Percentiles rank a stretch among this genome's conserved stretches.
Evolutionary conservation across 2,797 vertebrate species (phyloP).

Genomic region (Eptatretus atami): DNA sequence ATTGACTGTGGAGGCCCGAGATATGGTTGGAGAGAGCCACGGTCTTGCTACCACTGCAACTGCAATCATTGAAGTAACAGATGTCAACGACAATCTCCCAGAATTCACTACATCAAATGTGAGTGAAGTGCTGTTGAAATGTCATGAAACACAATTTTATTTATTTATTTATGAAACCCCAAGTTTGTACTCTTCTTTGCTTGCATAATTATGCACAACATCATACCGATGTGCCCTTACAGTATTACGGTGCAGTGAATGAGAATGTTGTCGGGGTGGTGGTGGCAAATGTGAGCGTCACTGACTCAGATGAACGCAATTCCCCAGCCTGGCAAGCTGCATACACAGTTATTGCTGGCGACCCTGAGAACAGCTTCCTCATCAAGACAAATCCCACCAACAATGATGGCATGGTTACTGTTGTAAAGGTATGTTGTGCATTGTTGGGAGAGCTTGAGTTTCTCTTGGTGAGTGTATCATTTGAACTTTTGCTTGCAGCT

Average conservation of each 20-base stretch:
- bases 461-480: too few species aligned
- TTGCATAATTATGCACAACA: too few species aligned
- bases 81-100: slow-evolving; percentile 75
- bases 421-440: slow-evolving; percentile 34
- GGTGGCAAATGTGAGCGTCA: slow-evolving; percentile 54
- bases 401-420: slow-evolving; percentile 64
- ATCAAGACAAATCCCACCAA: slow-evolving; percentile 44
- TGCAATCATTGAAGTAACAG: slow-evolving; percentile 49
- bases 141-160: too few species aligned
- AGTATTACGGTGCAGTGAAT: slow-evolving; percentile 55
- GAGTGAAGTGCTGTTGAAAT: slow-evolving; percentile 12
- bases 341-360: slow-evolving; percentile 62
- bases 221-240: slow-evolving; percentile 2
- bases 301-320: slow-evolving; percentile 56
- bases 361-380: slow-evolving; percentile 44
- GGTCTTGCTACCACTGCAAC: slow-evolving; percentile 77
- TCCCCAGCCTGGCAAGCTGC: slow-evolving; percentile 67
- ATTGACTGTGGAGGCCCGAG: slow-evolving; percentile 60
- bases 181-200: too few species aligned
- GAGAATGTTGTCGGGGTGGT: slow-evolving; percentile 45
- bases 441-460: too few species aligned
- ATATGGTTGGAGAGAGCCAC: slow-evolving; percentile 83
- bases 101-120: slow-evolving; percentile 65
- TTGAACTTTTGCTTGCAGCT: too few species aligned
- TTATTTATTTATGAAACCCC: too few species aligned